Percentiles rank a stretch among this genome's conserved stretches.
These are phyloP conservation scores for Metopolophium dirhodum DNA, from an alignment of 1,140 invertebrate species.

Conservation along the genomic window DNA sequence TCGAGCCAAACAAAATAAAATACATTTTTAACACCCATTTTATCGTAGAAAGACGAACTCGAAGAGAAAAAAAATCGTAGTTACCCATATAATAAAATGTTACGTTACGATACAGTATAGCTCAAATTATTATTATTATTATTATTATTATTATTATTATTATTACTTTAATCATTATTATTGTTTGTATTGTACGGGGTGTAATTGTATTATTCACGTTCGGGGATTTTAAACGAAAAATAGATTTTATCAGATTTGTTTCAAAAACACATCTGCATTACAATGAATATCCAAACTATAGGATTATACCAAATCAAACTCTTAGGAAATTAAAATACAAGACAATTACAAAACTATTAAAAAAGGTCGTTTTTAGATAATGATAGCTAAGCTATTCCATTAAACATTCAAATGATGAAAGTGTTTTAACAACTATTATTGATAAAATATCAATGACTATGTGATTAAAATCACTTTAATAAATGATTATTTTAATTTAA, in stretches of 20 bases:
- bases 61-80: background rate
- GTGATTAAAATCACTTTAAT: too few species aligned
- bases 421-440: too few species aligned
- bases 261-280: background rate
- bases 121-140: background rate
- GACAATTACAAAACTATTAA: background rate
- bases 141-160: background rate
- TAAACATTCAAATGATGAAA: too few species aligned
- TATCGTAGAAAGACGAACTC: background rate
- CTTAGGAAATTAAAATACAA: background rate
- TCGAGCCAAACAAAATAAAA: background rate
- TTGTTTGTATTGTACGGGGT: background rate
- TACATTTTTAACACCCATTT: constrained; percentile 17
- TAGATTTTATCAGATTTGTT: background rate
- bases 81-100: background rate
- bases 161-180: background rate
- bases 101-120: background rate
- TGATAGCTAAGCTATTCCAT: background rate
- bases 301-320: background rate
- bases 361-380: background rate
- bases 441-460: too few species aligned
- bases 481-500: too few species aligned
- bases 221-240: background rate
- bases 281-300: background rate
- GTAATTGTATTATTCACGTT: background rate